Base-by-base conservation (phyloP, 2,113 vertebrate genomes). In the Dissostichus mawsoni region DNA sequence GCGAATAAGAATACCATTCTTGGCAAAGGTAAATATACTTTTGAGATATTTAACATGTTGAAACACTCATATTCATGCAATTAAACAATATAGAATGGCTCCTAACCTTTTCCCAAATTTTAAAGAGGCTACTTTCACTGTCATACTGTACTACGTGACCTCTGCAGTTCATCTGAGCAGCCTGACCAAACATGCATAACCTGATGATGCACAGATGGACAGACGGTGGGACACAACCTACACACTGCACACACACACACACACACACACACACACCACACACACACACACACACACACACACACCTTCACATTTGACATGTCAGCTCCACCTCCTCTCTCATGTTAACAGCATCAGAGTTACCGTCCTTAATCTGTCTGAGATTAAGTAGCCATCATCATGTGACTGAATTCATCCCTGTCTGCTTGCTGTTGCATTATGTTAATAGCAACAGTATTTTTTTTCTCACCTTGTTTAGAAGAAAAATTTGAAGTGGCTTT, bases 301-400 rank as follows among this genome's bases (percentile, higher is more conserved):
- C 58, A 61, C 36, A 41, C 20, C 17, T 47, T 44, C 25, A 25
- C 52, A 50, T 56, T 50, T 57, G 41, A 75, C 41, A 48, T 29
- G 6, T 63, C 48, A n/a, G 17, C 25, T 64, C 47, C 64, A 65
- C 65, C 47, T 59, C 23, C 13, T 53, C 64, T 64, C 17, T 55
- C 53, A 29, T 51, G n/a, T 80, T 18, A 62, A 65, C 69, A 9
- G 29, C 75, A 11, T 61, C 69, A 83, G 80, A 58, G 50, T 57
- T 56, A 51, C 71, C 14, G 62, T 11, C 20, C 2, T 63, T 75
- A 80, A 84, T 81, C 75, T 45, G 63, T 63, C 47, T 55, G 12
- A 79, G 81, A 82, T 86, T 82, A 76, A 72, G 65, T 68, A 5
- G 63, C 48, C 41, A 1, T 65, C 41, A 75, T 76, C 81, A 80